These are phyloP conservation scores for Syrphus vitripennis DNA, from an alignment of 2,888 invertebrate species.

Conservation along the genomic window DNA sequence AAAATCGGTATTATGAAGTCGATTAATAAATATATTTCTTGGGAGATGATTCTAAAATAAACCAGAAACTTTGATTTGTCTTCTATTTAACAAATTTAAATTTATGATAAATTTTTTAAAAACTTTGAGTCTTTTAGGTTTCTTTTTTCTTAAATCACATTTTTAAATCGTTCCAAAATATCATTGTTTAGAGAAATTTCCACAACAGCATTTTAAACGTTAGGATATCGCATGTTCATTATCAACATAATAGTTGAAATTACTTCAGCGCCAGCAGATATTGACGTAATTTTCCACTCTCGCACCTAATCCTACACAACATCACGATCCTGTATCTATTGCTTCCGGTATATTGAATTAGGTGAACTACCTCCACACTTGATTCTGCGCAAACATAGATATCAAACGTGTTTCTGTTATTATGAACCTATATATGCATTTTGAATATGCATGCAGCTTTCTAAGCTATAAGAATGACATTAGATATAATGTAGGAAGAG, in stretches of 20 bases:
- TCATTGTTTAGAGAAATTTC: neutral
- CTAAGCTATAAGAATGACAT: slow-evolving; percentile 25
- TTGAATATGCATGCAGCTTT: slow-evolving; percentile 44
- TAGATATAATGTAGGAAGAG: slow-evolving; percentile 48
- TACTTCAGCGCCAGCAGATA: neutral
- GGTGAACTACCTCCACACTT: slow-evolving; percentile 71
- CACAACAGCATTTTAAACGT: neutral
- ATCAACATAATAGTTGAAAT: neutral
- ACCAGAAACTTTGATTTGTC: no score
- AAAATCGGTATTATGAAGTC: no score
- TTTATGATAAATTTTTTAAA: no score
- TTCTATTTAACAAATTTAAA: no score
- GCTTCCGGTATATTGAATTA: slow-evolving; percentile 68
- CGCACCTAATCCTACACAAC: slow-evolving; percentile 42
- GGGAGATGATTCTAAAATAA: no score
- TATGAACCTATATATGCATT: neutral
- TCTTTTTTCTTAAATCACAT: no score
- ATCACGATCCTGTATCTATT: slow-evolving; percentile 36
- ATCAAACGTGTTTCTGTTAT: slow-evolving; percentile 39
- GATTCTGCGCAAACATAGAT: slow-evolving; percentile 53
- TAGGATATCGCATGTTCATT: neutral
- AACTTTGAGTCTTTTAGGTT: no score
- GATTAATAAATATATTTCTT: no score
- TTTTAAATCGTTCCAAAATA: no score
- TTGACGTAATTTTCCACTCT: slow-evolving; percentile 30